These are phyloP conservation scores for Oncopodura yosiiana DNA, from an alignment of 1,140 invertebrate species.

Conservation along the genomic window DNA sequence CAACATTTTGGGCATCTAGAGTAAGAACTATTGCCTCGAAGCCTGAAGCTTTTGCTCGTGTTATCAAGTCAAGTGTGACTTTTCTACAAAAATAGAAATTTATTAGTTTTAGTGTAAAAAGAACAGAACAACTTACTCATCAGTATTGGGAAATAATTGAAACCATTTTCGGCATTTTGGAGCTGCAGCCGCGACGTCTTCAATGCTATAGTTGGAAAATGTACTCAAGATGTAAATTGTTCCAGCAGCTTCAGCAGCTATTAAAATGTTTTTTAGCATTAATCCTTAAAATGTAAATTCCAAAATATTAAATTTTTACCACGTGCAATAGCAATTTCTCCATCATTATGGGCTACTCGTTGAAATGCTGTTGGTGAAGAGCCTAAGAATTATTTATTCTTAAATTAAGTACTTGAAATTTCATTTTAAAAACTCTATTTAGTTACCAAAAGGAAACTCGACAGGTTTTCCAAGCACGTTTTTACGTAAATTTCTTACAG, in stretches of 20 bases:
- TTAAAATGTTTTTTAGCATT: neutral
- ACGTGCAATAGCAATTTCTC: slow-evolving; percentile 73
- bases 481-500: slow-evolving; percentile 51
- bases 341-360: slow-evolving; percentile 78
- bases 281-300: neutral
- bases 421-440: too few species aligned
- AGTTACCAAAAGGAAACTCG: slow-evolving; percentile 71
- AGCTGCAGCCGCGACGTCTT: slow-evolving; percentile 43
- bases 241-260: slow-evolving; percentile 41
- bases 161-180: slow-evolving; percentile 41
- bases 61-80: slow-evolving; percentile 61
- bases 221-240: slow-evolving; percentile 45
- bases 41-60: slow-evolving; percentile 67
- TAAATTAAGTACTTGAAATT: too few species aligned
- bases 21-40: slow-evolving; percentile 43
- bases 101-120: too few species aligned
- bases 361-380: slow-evolving; percentile 93
- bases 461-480: slow-evolving; percentile 57
- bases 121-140: slow-evolving; percentile 39
- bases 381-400: too few species aligned
- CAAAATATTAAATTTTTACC: slow-evolving; percentile 44
- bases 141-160: slow-evolving; percentile 47
- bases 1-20: slow-evolving; percentile 58
- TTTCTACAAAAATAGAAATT: slow-evolving; percentile 40
- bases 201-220: slow-evolving; percentile 44